phyloP scores from a whole-genome alignment of 2,113 vertebrate species.

The Taurulus bubalis region DNA sequence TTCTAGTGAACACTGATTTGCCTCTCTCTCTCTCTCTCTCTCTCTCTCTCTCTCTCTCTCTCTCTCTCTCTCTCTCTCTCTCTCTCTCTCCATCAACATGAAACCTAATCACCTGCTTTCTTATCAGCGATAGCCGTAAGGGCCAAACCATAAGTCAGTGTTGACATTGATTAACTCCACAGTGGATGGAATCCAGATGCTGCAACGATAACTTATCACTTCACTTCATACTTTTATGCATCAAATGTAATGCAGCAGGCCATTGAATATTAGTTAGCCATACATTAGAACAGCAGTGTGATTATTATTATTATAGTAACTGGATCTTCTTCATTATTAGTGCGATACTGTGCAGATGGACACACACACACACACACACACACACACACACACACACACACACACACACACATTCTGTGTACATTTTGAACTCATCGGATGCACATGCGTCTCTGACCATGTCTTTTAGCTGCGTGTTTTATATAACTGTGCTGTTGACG shows the following conservation, averaged over 20 bases:
- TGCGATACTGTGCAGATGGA: not conserved
- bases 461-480: not conserved
- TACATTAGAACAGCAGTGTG: not conserved
- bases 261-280: no score
- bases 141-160: not conserved
- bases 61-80: no score
- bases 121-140: slow-evolving; percentile 5
- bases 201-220: not conserved
- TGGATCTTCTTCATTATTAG: not conserved
- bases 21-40: no score
- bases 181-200: not conserved
- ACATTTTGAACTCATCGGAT: not conserved
- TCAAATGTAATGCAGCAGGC: not conserved
- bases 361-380: not conserved
- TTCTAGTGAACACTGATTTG: not conserved
- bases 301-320: not conserved
- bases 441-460: not conserved
- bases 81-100: not conserved
- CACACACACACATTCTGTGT: not conserved
- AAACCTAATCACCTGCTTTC: slow-evolving; percentile 16
- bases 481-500: not conserved
- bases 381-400: not conserved
- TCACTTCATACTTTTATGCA: not conserved
- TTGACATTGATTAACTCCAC: slow-evolving; percentile 6
- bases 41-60: not conserved